These are phyloP conservation scores for Limnephilus auricula DNA, from an alignment of 2,888 invertebrate species.

Conservation along the genomic window DNA sequence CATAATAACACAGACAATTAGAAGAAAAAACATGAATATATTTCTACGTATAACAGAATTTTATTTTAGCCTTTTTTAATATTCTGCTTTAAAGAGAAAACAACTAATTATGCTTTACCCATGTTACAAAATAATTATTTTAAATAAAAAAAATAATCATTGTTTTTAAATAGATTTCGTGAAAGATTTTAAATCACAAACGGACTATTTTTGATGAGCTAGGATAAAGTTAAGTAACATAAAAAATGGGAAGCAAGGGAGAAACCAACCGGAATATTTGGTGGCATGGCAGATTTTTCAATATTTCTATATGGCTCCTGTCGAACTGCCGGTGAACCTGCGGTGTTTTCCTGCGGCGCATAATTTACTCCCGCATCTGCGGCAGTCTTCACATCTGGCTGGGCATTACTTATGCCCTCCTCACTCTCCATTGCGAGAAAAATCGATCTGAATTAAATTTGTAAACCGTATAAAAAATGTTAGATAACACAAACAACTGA, in stretches of 20 bases:
- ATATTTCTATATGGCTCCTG: background rate
- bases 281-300: background rate
- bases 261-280: background rate
- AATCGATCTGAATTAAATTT: slow-evolving; percentile 25
- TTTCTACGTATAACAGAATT: too few species aligned
- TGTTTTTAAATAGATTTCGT: too few species aligned
- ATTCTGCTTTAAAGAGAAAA: background rate
- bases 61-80: too few species aligned
- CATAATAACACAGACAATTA: too few species aligned
- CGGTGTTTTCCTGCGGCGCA: background rate
- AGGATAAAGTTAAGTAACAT: too few species aligned
- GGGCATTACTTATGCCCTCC: background rate
- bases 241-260: too few species aligned
- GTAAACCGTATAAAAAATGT: slow-evolving; percentile 6
- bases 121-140: too few species aligned
- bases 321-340: background rate
- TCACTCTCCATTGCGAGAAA: background rate
- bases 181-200: too few species aligned
- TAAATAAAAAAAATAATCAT: too few species aligned
- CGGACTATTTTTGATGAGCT: too few species aligned
- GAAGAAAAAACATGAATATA: too few species aligned
- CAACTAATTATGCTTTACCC: background rate
- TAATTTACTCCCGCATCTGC: background rate
- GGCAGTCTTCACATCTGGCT: background rate
- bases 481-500: background rate